These are phyloP conservation scores for Ridgeia piscesae DNA, from an alignment of 1,140 invertebrate genomes.

Conservation along the genomic window DNA sequence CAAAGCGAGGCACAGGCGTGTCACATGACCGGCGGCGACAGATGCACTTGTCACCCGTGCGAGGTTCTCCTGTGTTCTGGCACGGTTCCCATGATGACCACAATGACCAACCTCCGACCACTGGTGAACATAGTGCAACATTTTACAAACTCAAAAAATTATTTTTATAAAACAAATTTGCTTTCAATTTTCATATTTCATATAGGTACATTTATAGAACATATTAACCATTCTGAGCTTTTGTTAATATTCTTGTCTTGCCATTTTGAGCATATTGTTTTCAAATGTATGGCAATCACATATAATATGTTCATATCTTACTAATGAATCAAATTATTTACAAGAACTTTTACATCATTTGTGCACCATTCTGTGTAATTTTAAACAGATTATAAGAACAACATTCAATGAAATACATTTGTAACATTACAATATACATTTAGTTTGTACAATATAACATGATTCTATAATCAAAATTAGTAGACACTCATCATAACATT, in stretches of 20 bases:
- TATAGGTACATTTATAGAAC: neutral
- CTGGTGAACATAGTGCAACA: slow-evolving; percentile 34
- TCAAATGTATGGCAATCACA: neutral
- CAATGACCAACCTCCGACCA: slow-evolving; percentile 70
- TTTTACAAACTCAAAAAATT: neutral
- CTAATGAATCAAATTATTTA: neutral
- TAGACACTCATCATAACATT: too few species aligned
- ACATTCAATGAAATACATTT: too few species aligned
- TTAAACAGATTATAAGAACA: too few species aligned
- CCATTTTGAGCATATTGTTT: neutral
- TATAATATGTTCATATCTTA: neutral
- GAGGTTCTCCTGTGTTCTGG: slow-evolving; percentile 43
- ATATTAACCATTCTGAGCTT: neutral
- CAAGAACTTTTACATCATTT: neutral
- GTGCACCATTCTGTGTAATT: neutral
- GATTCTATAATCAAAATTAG: too few species aligned
- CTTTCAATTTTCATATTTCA: neutral
- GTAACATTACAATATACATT: too few species aligned
- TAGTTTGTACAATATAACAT: too few species aligned
- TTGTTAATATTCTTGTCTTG: neutral
- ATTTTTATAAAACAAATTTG: neutral
- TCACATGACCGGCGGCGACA: slow-evolving; percentile 62
- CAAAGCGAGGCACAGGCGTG: slow-evolving; percentile 44
- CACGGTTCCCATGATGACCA: slow-evolving; percentile 60
- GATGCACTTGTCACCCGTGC: slow-evolving; percentile 63